Conservation (phyloP, 2,797 vertebrate species). For the Pteronotus mesoamericanus region DNA sequence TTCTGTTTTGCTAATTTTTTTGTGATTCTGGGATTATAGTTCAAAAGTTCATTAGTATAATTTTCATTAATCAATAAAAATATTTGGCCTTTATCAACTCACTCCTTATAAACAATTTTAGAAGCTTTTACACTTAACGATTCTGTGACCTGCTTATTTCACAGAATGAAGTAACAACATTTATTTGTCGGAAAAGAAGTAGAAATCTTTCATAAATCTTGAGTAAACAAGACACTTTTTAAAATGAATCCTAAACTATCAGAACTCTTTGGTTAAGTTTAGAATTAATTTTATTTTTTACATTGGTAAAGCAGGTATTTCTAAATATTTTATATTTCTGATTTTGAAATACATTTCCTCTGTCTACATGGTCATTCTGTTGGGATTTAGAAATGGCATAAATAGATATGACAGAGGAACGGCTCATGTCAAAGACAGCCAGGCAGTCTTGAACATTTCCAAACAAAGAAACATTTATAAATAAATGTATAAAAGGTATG, state of each 20-base stretch:
- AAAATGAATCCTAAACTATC: background rate
- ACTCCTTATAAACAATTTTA: background rate
- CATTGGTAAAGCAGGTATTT: background rate
- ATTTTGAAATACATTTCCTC: background rate
- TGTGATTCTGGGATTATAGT: background rate
- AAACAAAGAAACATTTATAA: background rate
- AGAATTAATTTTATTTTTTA: background rate
- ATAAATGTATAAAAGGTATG: background rate
- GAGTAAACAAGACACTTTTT: background rate
- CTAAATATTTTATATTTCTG: background rate
- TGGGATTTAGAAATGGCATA: background rate
- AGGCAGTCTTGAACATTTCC: background rate
- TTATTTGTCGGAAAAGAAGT: background rate
- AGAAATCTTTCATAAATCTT: background rate
- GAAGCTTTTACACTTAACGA: background rate
- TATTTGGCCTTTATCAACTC: background rate
- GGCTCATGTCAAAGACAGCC: background rate
- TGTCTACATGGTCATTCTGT: background rate
- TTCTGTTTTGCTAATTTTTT: background rate
- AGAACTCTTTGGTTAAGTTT: background rate
- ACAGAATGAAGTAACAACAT: background rate
- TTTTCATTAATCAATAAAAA: background rate
- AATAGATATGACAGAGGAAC: background rate
- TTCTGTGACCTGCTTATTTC: background rate
- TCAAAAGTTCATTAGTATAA: background rate